Conservation (phyloP, 1,140 invertebrate genomes). For the Musca domestica region DNA sequence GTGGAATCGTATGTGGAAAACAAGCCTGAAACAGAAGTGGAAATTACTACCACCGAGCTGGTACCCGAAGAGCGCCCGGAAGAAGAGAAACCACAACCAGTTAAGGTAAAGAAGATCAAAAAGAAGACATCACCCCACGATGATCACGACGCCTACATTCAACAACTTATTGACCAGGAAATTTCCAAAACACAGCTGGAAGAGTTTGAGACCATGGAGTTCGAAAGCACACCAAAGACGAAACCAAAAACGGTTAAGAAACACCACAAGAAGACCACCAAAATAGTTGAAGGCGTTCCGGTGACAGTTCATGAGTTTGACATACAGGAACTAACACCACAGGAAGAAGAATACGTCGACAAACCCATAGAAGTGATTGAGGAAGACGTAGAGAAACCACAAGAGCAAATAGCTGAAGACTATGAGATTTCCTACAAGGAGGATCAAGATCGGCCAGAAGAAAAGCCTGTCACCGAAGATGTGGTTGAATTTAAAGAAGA, state of each 20-base stretch:
- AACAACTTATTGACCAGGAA: slow-evolving; percentile 48
- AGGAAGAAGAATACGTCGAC: slow-evolving; percentile 19
- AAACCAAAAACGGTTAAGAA: slow-evolving; percentile 47
- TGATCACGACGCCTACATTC: slow-evolving; percentile 48
- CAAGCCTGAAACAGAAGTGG: slow-evolving; percentile 37
- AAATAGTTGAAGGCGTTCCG: slow-evolving; percentile 36
- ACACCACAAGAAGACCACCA: slow-evolving; percentile 33
- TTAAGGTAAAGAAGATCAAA: slow-evolving; percentile 38
- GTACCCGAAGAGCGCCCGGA: slow-evolving; percentile 34
- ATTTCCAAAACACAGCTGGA: slow-evolving; percentile 50
- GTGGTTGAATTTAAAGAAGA: not conserved
- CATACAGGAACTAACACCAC: slow-evolving; percentile 33
- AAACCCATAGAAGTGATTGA: slow-evolving; percentile 27
- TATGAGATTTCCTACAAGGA: slow-evolving; percentile 28
- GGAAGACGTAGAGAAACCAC: not conserved
- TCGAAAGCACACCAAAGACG: slow-evolving; percentile 42
- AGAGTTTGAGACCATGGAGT: slow-evolving; percentile 49
- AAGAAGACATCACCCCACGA: slow-evolving; percentile 44
- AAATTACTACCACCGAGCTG: slow-evolving; percentile 46
- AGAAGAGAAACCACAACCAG: slow-evolving; percentile 23
- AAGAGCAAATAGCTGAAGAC: slow-evolving; percentile 16
- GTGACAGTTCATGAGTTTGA: slow-evolving; percentile 44
- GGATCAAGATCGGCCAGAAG: not conserved
- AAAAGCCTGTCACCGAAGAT: not conserved
- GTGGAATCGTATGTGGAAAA: slow-evolving; percentile 51